Conservation (phyloP, 1,140 invertebrate species). For the Drosophila nannoptera region DNA sequence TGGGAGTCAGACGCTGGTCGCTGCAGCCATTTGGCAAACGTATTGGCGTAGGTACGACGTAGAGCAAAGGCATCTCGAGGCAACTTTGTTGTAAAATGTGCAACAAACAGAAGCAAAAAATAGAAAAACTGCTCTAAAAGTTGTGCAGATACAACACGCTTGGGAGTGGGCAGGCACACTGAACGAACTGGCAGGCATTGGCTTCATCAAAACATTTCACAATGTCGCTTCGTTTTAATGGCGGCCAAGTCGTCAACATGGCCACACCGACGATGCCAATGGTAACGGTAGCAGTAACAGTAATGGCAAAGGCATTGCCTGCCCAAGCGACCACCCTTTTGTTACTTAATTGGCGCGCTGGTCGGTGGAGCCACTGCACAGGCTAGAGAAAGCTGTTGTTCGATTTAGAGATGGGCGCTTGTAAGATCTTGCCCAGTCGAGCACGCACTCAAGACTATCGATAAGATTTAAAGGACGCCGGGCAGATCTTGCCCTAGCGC, state of each 20-base stretch:
- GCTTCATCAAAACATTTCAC: slow-evolving; percentile 69
- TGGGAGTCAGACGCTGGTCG: slow-evolving; percentile 9
- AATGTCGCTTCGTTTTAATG: slow-evolving; percentile 68
- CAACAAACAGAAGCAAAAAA: slow-evolving; percentile 36
- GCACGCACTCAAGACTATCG: not conserved
- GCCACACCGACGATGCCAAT: slow-evolving; percentile 10
- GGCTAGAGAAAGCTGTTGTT: slow-evolving; percentile 34
- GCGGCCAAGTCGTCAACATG: slow-evolving; percentile 43
- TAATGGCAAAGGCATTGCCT: slow-evolving; percentile 10
- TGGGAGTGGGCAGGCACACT: not conserved
- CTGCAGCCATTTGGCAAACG: slow-evolving; percentile 53
- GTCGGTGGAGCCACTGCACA: slow-evolving; percentile 47
- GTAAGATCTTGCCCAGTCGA: not conserved
- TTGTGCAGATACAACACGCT: slow-evolving; percentile 25
- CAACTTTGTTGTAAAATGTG: slow-evolving; percentile 70
- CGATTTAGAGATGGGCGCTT: slow-evolving; percentile 3
- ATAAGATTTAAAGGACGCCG: too few relatives aligned
- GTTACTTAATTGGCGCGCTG: slow-evolving; percentile 72
- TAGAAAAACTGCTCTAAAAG: slow-evolving; percentile 24
- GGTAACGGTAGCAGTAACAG: not conserved
- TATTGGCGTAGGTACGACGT: slow-evolving; percentile 13
- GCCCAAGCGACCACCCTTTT: slow-evolving; percentile 48
- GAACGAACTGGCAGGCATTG: slow-evolving; percentile 28
- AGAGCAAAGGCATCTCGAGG: slow-evolving; percentile 22
- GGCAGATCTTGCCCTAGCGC: too few relatives aligned